A percentile compares a stretch with the other conserved stretches of the same genome.
phyloP scores from a whole-genome alignment of 2,797 vertebrate genomes.

The Eospalax fontanierii region DNA sequence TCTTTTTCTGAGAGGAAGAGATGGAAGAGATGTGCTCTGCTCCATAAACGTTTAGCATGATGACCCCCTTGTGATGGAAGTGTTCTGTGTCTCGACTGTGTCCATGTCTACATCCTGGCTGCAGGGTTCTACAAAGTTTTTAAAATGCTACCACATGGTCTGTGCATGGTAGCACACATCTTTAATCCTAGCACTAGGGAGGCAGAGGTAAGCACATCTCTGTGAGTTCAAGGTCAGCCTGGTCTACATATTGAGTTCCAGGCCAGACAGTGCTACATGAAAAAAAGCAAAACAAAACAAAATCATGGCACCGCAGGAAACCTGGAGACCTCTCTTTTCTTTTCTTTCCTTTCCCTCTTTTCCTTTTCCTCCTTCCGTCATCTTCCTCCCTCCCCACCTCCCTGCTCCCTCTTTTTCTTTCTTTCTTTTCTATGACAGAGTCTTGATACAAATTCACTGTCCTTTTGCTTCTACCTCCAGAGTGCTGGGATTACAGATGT shows the following conservation, averaged over 20 bases:
- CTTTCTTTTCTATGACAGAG: background rate
- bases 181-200: too few species aligned
- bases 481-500: background rate
- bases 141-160: background rate
- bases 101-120: background rate
- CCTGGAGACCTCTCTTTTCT: too few species aligned
- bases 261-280: too few species aligned
- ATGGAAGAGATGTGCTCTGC: accelerated
- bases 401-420: background rate
- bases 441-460: too few species aligned
- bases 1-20: background rate
- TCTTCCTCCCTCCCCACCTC: background rate
- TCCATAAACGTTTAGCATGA: background rate
- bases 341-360: background rate
- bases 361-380: too few species aligned
- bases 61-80: background rate
- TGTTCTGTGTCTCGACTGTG: too few species aligned
- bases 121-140: background rate
- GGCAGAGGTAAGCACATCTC: too few species aligned
- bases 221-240: too few species aligned
- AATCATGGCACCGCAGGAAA: too few species aligned
- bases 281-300: too few species aligned
- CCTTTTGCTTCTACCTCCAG: background rate
- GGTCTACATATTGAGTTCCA: too few species aligned
- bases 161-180: too few species aligned